Evolutionary conservation across 1,140 invertebrate genomes (phyloP), one percentile per base, ranked within the genome.

Genomic region (Lithobius niger): DNA sequence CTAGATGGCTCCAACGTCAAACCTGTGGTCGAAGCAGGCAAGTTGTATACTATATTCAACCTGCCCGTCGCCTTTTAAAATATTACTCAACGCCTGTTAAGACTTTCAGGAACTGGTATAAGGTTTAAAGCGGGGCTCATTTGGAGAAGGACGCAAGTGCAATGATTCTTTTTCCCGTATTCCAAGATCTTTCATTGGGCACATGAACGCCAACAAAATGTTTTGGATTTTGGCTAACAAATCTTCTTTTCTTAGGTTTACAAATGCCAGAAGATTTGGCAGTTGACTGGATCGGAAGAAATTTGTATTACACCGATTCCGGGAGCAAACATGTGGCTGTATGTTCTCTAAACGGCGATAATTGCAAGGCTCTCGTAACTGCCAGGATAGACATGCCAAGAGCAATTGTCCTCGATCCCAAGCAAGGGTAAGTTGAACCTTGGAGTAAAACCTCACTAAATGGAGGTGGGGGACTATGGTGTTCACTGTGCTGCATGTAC

Each of bases 231-330:
- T 16, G 19, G 18, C 15, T 47, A 18, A 15, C 16, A 18, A 6
- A 22, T 26, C 10, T 47, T 54, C 3, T 43, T 26, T 48, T 52
- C 50, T 27, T 31, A 28, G 84, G 88, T n/a, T 66, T 90, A 1
- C 77, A 79, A 53, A 70, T 76, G 1, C 80, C 84, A 0, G 84
- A 86, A 59, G 83, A 86, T 57, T 69, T 93, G 36, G 83, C 82
- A 1, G 71, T 88, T 0, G 89, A 93, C 66, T 90, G 83, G 82
- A 65, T 90, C 16, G 87, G 82, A 0, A 74, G 75, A 1, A 88
- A 88, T 64, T 69, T 90, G 36, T 86, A 85, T 65, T 91, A 90
- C 67, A 84, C 82, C 0, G 88, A 91, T 64, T 77, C 78, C 19
- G 71, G 77, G 19, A 71, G 79, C 47, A 76, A 80, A 19, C 79